Percentiles rank a stretch among this genome's conserved stretches.
phyloP scores from a whole-genome alignment of 2,113 vertebrate species.

The Lonchura striata region DNA sequence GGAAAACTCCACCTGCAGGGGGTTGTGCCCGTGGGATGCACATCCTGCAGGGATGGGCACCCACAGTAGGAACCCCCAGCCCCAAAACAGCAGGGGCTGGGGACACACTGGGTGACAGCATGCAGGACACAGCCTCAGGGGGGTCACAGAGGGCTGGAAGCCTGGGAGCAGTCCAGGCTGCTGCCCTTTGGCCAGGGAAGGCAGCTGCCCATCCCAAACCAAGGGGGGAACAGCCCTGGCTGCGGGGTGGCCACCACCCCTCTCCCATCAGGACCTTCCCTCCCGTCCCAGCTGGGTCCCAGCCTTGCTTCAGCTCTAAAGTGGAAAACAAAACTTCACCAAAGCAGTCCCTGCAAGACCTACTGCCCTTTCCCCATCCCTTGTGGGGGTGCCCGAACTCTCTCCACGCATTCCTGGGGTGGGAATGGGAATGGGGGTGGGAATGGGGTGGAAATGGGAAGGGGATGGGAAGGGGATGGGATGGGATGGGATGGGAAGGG shows the following conservation, averaged over 20 bases:
- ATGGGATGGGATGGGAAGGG: accelerated
- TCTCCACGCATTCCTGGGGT: accelerated
- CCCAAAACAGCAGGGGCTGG: neutral
- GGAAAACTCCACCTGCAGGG: neutral
- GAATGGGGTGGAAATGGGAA: too few relatives aligned
- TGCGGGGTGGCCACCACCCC: neutral
- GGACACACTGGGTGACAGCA: neutral
- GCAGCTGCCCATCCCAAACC: neutral
- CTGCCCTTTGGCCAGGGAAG: neutral
- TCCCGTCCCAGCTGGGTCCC: neutral
- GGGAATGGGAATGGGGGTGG: too few relatives aligned
- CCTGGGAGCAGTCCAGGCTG: neutral
- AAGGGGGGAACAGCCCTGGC: neutral
- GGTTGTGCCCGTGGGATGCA: neutral
- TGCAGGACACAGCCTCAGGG: accelerated
- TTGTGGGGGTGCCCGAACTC: accelerated
- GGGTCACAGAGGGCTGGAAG: neutral
- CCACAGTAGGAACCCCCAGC: neutral
- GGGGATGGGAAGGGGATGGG: too few relatives aligned
- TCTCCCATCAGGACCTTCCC: neutral
- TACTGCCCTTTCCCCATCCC: neutral
- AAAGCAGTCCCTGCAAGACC: neutral
- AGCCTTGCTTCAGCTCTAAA: neutral
- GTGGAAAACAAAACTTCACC: neutral
- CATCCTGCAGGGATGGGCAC: neutral